Conservation (phyloP, 2,797 vertebrate genomes). For the Pantherophis vulpinus region DNA sequence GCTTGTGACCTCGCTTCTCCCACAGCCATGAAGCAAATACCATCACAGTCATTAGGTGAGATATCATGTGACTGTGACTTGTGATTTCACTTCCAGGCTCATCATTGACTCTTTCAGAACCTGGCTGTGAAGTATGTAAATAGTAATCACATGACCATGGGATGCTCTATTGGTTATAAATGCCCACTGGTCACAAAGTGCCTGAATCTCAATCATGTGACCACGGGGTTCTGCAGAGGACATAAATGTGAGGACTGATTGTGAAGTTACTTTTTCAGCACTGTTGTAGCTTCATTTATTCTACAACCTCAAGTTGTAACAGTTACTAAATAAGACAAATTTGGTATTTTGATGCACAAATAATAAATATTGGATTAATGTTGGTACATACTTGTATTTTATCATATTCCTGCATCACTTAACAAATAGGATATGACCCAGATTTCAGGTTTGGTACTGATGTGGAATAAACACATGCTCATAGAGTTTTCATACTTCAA, state of each 20-base stretch:
- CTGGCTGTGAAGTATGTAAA: not conserved
- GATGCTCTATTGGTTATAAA: not conserved
- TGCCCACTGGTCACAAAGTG: not conserved
- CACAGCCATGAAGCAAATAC: not conserved
- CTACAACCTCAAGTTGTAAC: not conserved
- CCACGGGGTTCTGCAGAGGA: not conserved
- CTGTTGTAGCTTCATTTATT: not conserved
- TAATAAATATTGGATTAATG: not conserved
- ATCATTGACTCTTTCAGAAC: not conserved
- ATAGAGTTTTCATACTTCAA: slow-evolving; percentile 4
- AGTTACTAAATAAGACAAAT: not conserved
- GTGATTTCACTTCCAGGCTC: not conserved
- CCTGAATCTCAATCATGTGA: not conserved
- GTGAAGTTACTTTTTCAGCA: not conserved
- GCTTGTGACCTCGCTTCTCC: not conserved
- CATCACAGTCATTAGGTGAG: not conserved
- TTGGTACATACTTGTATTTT: not conserved
- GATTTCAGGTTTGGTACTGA: not conserved
- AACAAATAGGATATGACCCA: not conserved
- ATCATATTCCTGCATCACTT: not conserved
- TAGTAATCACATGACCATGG: not conserved
- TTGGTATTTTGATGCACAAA: rapidly evolving
- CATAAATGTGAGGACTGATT: not conserved
- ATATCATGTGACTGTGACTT: not conserved
- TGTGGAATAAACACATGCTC: slow-evolving; percentile 2